These are phyloP conservation scores for Serinus canaria DNA, from an alignment of 2,113 vertebrate species.

Conservation along the genomic window DNA sequence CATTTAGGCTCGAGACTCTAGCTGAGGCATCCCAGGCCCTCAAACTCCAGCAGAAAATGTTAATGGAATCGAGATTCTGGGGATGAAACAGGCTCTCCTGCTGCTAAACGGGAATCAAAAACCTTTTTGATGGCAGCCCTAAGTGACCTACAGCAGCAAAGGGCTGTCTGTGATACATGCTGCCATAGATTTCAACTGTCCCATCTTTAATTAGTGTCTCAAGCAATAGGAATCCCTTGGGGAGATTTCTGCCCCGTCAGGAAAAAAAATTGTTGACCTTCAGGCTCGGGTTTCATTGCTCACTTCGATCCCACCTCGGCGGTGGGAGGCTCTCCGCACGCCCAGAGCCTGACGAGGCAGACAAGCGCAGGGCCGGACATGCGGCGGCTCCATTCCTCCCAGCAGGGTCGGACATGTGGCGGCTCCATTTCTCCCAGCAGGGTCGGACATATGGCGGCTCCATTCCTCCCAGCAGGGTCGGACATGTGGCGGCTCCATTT, in stretches of 20 bases:
- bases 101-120: background rate
- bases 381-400: too few species aligned
- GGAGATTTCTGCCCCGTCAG: background rate
- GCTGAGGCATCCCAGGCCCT: background rate
- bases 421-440: too few species aligned
- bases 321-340: accelerated
- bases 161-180: background rate
- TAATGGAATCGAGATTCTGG: background rate
- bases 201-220: background rate
- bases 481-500: too few species aligned
- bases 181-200: background rate
- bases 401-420: too few species aligned
- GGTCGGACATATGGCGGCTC: too few species aligned
- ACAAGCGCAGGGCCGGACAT: accelerated
- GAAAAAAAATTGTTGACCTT: background rate
- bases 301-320: background rate
- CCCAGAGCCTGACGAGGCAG: accelerated
- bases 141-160: background rate
- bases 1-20: background rate
- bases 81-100: background rate
- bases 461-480: too few species aligned
- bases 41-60: background rate
- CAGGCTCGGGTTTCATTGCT: background rate
- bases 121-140: background rate
- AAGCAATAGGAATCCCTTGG: background rate